Evolutionary conservation across 2,888 invertebrate species (phyloP).

Genomic region (Pogonocherus hispidulus): DNA sequence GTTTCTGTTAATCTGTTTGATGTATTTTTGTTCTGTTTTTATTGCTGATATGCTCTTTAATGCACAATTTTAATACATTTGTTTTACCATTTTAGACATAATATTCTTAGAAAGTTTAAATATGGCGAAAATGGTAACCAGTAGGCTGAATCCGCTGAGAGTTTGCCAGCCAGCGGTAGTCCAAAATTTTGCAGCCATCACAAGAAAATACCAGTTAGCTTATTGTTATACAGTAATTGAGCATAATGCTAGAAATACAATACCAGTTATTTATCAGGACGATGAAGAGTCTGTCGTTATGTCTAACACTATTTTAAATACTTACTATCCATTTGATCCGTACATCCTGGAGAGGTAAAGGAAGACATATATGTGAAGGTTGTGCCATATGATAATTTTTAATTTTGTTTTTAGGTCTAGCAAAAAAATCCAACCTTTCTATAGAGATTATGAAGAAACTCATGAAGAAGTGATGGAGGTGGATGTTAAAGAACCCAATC

Average conservation of each 20-base stretch:
- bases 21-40: too few species aligned
- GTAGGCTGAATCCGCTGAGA: slow-evolving; percentile 88
- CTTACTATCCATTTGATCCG: slow-evolving; percentile 94
- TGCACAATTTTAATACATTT: too few species aligned
- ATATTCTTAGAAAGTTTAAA: slow-evolving; percentile 86
- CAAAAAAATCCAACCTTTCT: slow-evolving; percentile 67
- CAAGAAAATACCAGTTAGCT: slow-evolving; percentile 88
- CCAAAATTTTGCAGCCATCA: slow-evolving; percentile 85
- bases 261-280: slow-evolving; percentile 73
- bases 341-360: slow-evolving; percentile 79
- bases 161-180: slow-evolving; percentile 84
- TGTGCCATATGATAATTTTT: neutral
- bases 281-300: slow-evolving; percentile 65
- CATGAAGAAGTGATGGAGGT: slow-evolving; percentile 55
- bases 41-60: too few species aligned
- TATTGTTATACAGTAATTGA: slow-evolving; percentile 94
- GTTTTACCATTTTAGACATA: slow-evolving; percentile 77
- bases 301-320: slow-evolving; percentile 68
- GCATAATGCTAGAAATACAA: slow-evolving; percentile 78
- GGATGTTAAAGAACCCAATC: slow-evolving; percentile 51
- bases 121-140: slow-evolving; percentile 87
- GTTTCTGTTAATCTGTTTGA: slow-evolving; percentile 18
- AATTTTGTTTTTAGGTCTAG: slow-evolving; percentile 52
- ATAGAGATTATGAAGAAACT: slow-evolving; percentile 70
- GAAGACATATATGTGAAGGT: too few species aligned